These are phyloP conservation scores for Amphiprion clarkii DNA, from an alignment of 2,797 vertebrate genomes.

Conservation along the genomic window DNA sequence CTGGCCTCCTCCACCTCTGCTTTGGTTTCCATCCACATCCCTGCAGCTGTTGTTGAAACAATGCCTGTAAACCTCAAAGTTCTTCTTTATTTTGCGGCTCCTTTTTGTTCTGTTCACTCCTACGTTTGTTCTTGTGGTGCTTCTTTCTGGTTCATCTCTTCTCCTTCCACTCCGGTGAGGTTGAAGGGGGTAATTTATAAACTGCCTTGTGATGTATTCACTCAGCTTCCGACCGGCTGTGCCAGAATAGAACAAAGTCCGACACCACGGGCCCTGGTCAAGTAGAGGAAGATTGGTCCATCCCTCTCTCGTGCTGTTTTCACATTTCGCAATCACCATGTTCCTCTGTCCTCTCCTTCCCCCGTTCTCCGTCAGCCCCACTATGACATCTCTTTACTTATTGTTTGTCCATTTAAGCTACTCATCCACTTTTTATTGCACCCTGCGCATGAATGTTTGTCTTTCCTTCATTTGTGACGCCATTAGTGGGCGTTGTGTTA, in stretches of 20 bases:
- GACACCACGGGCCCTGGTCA: slow-evolving; percentile 1
- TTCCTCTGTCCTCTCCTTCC: slow-evolving; percentile 13
- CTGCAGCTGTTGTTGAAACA: slow-evolving; percentile 19
- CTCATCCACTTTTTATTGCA: slow-evolving; percentile 59
- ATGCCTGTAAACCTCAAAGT: neutral
- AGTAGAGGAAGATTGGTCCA: neutral
- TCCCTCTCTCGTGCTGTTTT: slow-evolving; percentile 1
- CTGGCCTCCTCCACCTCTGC: slow-evolving; percentile 41
- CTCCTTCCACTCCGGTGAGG: neutral
- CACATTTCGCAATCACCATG: slow-evolving; percentile 31
- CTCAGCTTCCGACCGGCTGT: neutral
- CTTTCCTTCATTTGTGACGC: slow-evolving; percentile 45
- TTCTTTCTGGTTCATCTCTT: slow-evolving; percentile 14
- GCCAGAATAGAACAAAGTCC: slow-evolving; percentile 53
- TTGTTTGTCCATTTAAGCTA: slow-evolving; percentile 54
- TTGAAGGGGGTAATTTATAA: slow-evolving; percentile 57
- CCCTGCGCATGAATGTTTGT: slow-evolving; percentile 28
- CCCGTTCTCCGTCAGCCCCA: neutral
- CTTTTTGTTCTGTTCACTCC: neutral
- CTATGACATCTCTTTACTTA: slow-evolving; percentile 18
- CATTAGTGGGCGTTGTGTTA: slow-evolving; percentile 33
- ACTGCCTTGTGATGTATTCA: slow-evolving; percentile 54
- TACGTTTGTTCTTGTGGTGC: slow-evolving; percentile 13
- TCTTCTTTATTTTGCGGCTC: neutral
- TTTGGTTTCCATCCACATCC: slow-evolving; percentile 68